Evolutionary conservation across 2,888 invertebrate species (phyloP), one percentile per base, ranked within the genome.

Genomic region (Petrolisthes manimaculis): DNA sequence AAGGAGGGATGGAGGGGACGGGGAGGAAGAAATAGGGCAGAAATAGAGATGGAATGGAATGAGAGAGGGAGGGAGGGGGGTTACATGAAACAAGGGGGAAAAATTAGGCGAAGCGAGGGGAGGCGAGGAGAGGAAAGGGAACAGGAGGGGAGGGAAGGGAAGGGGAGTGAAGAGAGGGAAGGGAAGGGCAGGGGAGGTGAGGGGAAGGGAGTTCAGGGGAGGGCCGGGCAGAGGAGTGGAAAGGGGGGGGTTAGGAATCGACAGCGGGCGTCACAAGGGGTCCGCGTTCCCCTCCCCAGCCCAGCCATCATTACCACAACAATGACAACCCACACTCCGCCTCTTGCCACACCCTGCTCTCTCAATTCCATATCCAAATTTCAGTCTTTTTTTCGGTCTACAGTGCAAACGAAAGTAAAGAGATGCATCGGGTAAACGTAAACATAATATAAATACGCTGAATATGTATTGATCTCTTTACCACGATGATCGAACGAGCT

Each of bases 251-350:
- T 77, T 0, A 74, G 14, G n/a, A 6, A 18, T 53, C n/a, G 67
- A 18, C 53, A 53, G 54, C 53, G 53, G 78, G 78, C n/a, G n/a
- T 37, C 71, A 71, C 83, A 84, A 84, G 55, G 75, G 75, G 51
- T 55, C 24, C 78, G 21, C 67, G 14, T 37, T 51, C 51, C 77
- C 77, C 77, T n/a, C 69, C 81, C 77, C 83, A 12, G 55, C 37
- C 24, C 61, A 67, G 83, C 24, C 61, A 79, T 79, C 87, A 83
- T 87, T 79, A 87, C 79, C 87, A 87, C 87, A 83, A 87, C 87
- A 87, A 87, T 83, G 54, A 79, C n/a, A 79, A 55, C 55, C 79
- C 37, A 37, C 61, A 37, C 75, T 12, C 61, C 61, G 21, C 18
- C 61, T 12, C 56, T 74, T 80, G 71, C 80, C 86, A 69, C 55